These are phyloP conservation scores for Haplochromis vanheusdeni DNA, from an alignment of 2,113 vertebrate species.

Conservation along the genomic window DNA sequence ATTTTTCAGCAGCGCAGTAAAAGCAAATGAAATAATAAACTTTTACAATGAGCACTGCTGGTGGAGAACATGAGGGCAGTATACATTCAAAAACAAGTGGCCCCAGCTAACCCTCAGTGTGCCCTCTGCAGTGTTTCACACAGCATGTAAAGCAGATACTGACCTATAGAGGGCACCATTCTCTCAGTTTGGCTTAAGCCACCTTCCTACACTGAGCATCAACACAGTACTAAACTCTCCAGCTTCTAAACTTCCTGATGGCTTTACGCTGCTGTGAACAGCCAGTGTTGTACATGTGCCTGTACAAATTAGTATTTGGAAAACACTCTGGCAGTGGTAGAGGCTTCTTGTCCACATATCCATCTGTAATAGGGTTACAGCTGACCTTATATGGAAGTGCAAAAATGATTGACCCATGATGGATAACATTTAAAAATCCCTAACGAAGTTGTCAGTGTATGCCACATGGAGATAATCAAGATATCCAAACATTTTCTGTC, in stretches of 20 bases:
- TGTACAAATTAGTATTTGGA: background rate
- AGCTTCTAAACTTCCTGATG: background rate
- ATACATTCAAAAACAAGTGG: background rate
- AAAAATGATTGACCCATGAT: background rate
- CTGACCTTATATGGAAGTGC: background rate
- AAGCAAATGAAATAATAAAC: background rate
- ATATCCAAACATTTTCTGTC: background rate
- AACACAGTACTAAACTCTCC: background rate
- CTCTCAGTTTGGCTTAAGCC: slow-evolving; percentile 17
- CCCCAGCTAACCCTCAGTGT: background rate
- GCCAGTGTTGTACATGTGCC: background rate
- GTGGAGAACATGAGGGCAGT: background rate
- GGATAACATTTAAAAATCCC: background rate
- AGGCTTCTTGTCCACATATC: background rate
- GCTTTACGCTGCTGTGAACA: background rate
- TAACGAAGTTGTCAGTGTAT: background rate
- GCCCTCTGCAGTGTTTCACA: background rate
- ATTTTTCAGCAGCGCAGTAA: background rate
- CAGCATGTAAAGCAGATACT: background rate
- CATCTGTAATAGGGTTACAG: background rate
- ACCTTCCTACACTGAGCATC: background rate
- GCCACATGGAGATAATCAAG: background rate
- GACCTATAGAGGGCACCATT: slow-evolving; percentile 65
- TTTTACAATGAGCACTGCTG: background rate
- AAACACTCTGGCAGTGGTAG: background rate